phyloP scores from a whole-genome alignment of 2,888 invertebrate genomes.

The Anarsia innoxiella region DNA sequence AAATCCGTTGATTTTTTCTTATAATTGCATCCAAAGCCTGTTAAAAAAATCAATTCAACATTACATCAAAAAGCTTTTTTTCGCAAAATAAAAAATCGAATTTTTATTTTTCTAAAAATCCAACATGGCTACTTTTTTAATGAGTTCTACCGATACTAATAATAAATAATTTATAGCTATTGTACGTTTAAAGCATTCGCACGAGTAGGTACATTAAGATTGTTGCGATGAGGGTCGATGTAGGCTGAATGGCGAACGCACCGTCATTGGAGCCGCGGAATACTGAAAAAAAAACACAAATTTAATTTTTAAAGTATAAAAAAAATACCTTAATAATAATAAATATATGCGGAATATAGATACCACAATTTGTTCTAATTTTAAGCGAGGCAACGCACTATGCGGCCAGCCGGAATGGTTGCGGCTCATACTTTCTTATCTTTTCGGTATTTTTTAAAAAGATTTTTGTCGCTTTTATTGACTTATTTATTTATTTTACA shows the following conservation, averaged over 20 bases:
- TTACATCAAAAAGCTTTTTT: conserved; percentile 7
- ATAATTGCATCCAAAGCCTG: too few species aligned
- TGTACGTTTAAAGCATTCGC: conserved; percentile 48
- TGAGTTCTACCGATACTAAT: conserved; percentile 27
- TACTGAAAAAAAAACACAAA: conserved; percentile 7
- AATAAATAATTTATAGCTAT: conserved; percentile 56
- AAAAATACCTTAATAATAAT: not conserved
- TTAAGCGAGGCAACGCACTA: too few species aligned
- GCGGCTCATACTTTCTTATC: too few species aligned
- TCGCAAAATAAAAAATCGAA: conserved; percentile 1
- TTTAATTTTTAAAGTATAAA: not conserved
- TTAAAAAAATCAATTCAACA: conserved; percentile 8
- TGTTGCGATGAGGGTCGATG: conserved; percentile 33
- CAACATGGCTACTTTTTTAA: not conserved
- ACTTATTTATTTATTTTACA: too few species aligned
- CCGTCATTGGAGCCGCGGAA: conserved; percentile 21
- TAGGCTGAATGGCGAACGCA: conserved; percentile 35
- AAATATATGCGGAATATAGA: not conserved
- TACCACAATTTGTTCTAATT: too few species aligned
- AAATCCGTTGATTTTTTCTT: too few species aligned
- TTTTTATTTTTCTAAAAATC: conserved; percentile 2
- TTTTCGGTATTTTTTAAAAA: too few species aligned
- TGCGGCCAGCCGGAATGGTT: too few species aligned
- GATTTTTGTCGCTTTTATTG: too few species aligned
- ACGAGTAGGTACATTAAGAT: conserved; percentile 57